Conservation (phyloP, 2,113 vertebrate genomes). For the Psilopogon haemacephalus region DNA sequence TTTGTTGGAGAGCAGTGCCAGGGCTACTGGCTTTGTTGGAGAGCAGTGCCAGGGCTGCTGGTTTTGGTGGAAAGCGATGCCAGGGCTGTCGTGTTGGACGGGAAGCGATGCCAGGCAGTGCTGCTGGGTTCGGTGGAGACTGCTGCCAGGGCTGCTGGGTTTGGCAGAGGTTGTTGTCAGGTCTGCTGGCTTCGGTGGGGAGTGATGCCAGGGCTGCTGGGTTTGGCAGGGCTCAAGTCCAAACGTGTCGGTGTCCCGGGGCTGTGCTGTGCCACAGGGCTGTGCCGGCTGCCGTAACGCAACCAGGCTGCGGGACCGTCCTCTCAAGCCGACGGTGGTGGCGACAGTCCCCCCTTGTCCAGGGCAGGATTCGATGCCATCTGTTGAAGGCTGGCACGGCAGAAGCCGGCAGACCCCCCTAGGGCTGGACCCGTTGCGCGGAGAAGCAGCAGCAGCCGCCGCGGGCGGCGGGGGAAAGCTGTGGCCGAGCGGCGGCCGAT, state of each 20-base stretch:
- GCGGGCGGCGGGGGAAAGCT: fast-evolving
- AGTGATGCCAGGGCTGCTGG: background rate
- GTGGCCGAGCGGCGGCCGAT: background rate
- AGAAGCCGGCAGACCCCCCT: fast-evolving
- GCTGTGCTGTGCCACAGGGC: fast-evolving
- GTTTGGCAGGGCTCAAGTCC: background rate
- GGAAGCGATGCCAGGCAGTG: no score
- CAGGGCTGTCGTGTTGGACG: background rate
- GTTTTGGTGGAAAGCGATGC: background rate
- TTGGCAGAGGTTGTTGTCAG: background rate
- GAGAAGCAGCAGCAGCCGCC: background rate
- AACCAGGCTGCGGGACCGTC: background rate
- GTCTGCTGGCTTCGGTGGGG: no score
- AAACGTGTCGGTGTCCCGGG: fast-evolving
- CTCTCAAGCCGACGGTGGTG: fast-evolving
- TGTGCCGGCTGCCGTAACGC: fast-evolving
- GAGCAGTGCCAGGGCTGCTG: background rate
- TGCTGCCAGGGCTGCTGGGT: no score
- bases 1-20: background rate
- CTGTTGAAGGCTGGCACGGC: fast-evolving
- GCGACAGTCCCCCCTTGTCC: fast-evolving
- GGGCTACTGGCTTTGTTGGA: background rate
- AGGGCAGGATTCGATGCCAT: fast-evolving
- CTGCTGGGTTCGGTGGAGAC: background rate
- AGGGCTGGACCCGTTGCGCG: background rate